Conservation (phyloP, 2,113 vertebrate genomes). For the Archocentrus centrarchus region DNA sequence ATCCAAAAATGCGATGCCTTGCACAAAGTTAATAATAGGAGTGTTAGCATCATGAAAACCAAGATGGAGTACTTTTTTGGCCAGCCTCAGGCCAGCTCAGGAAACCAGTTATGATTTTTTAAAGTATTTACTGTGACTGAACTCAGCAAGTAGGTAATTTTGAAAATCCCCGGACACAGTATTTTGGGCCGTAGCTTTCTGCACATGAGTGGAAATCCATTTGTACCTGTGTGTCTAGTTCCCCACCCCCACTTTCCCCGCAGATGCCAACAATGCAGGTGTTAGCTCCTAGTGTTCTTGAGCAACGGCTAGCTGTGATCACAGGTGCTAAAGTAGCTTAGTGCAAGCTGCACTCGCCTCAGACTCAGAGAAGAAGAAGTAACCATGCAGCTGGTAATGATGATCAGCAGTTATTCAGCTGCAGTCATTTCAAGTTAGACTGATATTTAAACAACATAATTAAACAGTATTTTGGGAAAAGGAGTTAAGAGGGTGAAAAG, state of each 20-base stretch:
- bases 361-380: constrained; percentile 16
- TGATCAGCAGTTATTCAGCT: constrained; percentile 17
- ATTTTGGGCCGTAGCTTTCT: constrained; percentile 39
- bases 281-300: constrained; percentile 33
- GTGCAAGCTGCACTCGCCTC: constrained; percentile 22
- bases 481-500: background rate
- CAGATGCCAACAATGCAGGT: constrained; percentile 56
- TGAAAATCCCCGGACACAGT: constrained; percentile 43
- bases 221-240: background rate
- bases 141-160: constrained; percentile 58
- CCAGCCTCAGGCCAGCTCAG: constrained; percentile 39
- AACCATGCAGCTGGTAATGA: constrained; percentile 34
- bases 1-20: constrained; percentile 56
- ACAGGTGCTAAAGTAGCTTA: constrained; percentile 54
- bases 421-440: constrained; percentile 43
- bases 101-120: constrained; percentile 62
- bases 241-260: background rate
- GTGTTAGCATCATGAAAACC: constrained; percentile 65
- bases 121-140: constrained; percentile 52
- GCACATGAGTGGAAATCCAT: constrained; percentile 19
- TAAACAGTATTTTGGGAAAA: constrained; percentile 22
- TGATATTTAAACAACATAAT: constrained; percentile 21
- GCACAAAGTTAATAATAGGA: constrained; percentile 69
- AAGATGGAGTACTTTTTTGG: constrained; percentile 48
- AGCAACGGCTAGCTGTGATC: constrained; percentile 45